A percentile compares a stretch with the other conserved stretches of the same genome.
These are phyloP conservation scores for Erpobdella octoculata DNA, from an alignment of 2,888 invertebrate species.

Conservation along the genomic window DNA sequence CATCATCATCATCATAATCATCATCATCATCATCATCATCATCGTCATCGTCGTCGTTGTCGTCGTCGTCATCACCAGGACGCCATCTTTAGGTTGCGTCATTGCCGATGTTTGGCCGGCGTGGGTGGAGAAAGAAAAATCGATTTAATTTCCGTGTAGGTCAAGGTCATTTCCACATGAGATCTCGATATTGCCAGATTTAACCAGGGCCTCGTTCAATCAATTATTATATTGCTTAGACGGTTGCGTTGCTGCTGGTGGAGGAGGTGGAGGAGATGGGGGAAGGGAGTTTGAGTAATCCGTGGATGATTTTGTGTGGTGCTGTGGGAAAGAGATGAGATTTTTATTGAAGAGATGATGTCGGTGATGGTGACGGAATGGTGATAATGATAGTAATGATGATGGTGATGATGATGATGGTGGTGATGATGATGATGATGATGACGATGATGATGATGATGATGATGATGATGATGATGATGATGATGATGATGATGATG, in stretches of 20 bases:
- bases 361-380: background rate
- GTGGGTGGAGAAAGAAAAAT: too few species aligned
- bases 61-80: conserved; percentile 6
- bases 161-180: too few species aligned
- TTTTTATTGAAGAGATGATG: background rate
- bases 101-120: too few species aligned
- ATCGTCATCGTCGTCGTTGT: conserved; percentile 7
- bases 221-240: too few species aligned
- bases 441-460: conserved; percentile 14
- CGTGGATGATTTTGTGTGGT: background rate
- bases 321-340: background rate
- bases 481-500: conserved; percentile 10
- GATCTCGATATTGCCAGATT: too few species aligned
- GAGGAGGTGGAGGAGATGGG: too few species aligned
- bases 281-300: too few species aligned
- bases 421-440: conserved; percentile 4
- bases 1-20: conserved; percentile 17
- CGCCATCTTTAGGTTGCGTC: background rate
- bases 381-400: conserved; percentile 5
- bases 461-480: background rate
- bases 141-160: too few species aligned
- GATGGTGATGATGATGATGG: background rate
- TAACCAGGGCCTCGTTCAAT: too few species aligned
- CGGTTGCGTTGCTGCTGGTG: too few species aligned
- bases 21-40: conserved; percentile 16